Conservation (phyloP, 2,113 vertebrate genomes). For the Eudorcas thomsonii region DNA sequence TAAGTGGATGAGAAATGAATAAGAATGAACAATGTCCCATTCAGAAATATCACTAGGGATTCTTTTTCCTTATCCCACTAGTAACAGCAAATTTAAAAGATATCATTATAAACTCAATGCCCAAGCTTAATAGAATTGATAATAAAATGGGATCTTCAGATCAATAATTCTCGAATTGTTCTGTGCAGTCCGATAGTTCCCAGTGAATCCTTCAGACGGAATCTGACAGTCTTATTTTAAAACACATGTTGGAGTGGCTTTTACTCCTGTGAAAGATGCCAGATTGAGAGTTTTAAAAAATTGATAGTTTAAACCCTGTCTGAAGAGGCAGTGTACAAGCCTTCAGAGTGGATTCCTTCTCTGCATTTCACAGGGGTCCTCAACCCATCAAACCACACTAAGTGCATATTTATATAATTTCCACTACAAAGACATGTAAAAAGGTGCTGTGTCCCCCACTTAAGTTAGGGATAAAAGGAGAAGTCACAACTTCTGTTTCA, state of each 20-base stretch:
- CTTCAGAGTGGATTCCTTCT: background rate
- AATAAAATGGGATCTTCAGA: constrained; percentile 53
- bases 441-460: background rate
- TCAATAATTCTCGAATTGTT: constrained; percentile 68
- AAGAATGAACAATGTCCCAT: constrained; percentile 67
- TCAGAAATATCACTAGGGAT: constrained; percentile 69
- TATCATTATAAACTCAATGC: constrained; percentile 51
- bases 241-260: constrained; percentile 32
- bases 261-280: background rate
- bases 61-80: constrained; percentile 63
- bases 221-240: constrained; percentile 13
- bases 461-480: background rate
- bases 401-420: background rate
- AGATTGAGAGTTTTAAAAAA: background rate
- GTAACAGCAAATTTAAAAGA: constrained; percentile 65
- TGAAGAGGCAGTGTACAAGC: background rate
- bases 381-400: too few relatives aligned
- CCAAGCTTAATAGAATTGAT: constrained; percentile 60
- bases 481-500: background rate
- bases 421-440: background rate
- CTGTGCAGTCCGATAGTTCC: constrained; percentile 57
- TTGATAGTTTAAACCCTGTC: background rate
- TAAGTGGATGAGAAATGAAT: constrained; percentile 67
- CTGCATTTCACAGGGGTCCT: background rate
- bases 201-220: constrained; percentile 54